phyloP scores from a whole-genome alignment of 1,140 invertebrate genomes.

The Zaprionus inermis region DNA sequence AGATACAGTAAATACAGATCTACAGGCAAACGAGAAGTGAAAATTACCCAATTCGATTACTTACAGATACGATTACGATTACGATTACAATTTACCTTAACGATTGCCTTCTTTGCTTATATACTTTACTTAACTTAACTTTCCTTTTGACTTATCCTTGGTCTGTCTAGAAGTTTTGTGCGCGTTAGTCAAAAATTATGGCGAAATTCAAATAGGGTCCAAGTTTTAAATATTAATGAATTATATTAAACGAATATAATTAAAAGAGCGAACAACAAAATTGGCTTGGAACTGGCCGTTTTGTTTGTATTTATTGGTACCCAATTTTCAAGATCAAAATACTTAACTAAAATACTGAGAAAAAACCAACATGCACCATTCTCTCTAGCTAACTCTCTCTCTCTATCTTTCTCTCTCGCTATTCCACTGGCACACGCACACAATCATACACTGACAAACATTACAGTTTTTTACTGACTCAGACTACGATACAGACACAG shows the following conservation, averaged over 20 bases:
- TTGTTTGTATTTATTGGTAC: slow-evolving; percentile 62
- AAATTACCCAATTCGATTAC: slow-evolving; percentile 26
- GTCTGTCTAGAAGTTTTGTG: slow-evolving; percentile 58
- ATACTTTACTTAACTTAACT: slow-evolving; percentile 32
- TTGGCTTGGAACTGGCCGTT: slow-evolving; percentile 31
- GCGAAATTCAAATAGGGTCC: slow-evolving; percentile 81
- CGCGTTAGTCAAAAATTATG: slow-evolving; percentile 67
- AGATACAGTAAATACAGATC: slow-evolving; percentile 21
- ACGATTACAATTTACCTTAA: slow-evolving; percentile 25
- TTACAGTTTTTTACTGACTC: slow-evolving; percentile 22
- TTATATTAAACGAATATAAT: slow-evolving; percentile 56
- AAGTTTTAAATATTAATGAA: slow-evolving; percentile 73
- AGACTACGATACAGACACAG: slow-evolving; percentile 32
- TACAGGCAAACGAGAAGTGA: slow-evolving; percentile 14
- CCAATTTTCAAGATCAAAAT: slow-evolving; percentile 45
- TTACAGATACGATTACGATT: slow-evolving; percentile 14
- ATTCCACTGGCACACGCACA: slow-evolving; percentile 28
- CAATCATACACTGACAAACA: slow-evolving; percentile 15
- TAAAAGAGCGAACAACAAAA: slow-evolving; percentile 42
- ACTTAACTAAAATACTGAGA: slow-evolving; percentile 29
- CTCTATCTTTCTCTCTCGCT: slow-evolving; percentile 18
- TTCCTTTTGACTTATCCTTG: slow-evolving; percentile 44
- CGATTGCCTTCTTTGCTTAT: slow-evolving; percentile 43
- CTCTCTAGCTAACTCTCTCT: not conserved
- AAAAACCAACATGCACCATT: slow-evolving; percentile 12